Evolutionary conservation across 2,113 vertebrate species (phyloP), one percentile per base, ranked within the genome.

Genomic region (Xenus cinereus): DNA sequence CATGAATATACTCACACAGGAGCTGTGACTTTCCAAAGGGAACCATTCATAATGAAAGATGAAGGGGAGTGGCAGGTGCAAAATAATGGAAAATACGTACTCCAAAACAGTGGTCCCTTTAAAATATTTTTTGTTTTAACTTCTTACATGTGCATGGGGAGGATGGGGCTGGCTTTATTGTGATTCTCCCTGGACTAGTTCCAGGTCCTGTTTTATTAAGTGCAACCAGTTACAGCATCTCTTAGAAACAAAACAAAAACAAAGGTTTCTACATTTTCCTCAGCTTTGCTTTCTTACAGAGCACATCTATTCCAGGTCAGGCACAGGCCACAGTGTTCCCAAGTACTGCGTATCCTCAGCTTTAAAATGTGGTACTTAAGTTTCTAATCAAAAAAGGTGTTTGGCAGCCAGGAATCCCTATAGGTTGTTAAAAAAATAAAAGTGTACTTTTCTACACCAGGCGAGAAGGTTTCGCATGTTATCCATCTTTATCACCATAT

Each of bases 401-500:
- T 83, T 87, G 68, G 68, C 82, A 95, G 46, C 54, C 59, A 94
- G 27, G 8, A 93, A 66, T 77, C 84, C 43, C 75, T 86, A 12
- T 86, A 81, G 68, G 84, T 12, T 64, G 18, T 37, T 59, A 74
- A 56, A 64, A 53, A 72, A 57, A 59, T 12, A 54, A 20, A 80
- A 82, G 19, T 4, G 4, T 41, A 10, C 41, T 94, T 79, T 84
- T 64, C 53, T 30, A 62, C 32, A 66, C 28, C 50, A 91, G 14
- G 53, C 33, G 3, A 77, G 73, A 84, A 87, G 14, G 18, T 46
- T 90, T 87, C 68, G 63, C 24, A 63, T 54, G 69, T 93, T 80
- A 57, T 73, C 63, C 71, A 77, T 85, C 84, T 87, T 95, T 90
- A 50, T 90, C 67, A 63, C 93, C 95, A 95, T 91, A 92, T 96